Percentiles rank a stretch among this genome's conserved stretches.
Conservation (phyloP, 2,888 invertebrate species). For the Limnephilus lunatus region DNA sequence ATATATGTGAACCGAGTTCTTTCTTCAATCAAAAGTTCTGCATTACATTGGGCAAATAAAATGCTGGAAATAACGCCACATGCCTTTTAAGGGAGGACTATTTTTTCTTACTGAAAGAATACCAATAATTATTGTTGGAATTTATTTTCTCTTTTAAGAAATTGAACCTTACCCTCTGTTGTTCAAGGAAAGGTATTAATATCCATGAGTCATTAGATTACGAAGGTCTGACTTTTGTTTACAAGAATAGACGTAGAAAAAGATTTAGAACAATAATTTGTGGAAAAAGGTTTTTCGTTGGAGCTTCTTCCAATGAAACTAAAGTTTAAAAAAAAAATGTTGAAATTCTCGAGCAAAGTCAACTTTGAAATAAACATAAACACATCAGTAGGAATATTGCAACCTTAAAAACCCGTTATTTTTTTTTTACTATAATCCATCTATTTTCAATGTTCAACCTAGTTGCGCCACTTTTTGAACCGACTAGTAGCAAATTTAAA, state of each 20-base stretch:
- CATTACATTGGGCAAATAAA: conserved; percentile 11
- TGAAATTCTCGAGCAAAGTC: no score
- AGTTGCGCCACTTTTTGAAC: no score
- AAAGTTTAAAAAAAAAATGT: no score
- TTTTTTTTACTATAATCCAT: no score
- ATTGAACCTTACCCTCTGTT: background rate
- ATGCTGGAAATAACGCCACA: background rate
- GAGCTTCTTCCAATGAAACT: no score
- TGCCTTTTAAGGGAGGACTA: background rate
- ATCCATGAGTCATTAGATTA: background rate
- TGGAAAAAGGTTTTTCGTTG: no score
- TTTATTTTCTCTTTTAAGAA: background rate
- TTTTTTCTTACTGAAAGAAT: background rate
- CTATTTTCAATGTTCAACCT: no score
- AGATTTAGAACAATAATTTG: no score
- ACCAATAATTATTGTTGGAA: background rate
- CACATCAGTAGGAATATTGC: no score
- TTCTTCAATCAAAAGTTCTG: conserved; percentile 29
- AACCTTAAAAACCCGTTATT: no score
- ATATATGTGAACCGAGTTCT: conserved; percentile 15
- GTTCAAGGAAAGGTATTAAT: background rate
- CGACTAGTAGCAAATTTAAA: no score
- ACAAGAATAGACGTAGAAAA: background rate
- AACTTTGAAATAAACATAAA: no score
- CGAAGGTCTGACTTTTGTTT: background rate